Base-by-base conservation (phyloP, 2,797 vertebrate genomes). In the Emys orbicularis region DNA sequence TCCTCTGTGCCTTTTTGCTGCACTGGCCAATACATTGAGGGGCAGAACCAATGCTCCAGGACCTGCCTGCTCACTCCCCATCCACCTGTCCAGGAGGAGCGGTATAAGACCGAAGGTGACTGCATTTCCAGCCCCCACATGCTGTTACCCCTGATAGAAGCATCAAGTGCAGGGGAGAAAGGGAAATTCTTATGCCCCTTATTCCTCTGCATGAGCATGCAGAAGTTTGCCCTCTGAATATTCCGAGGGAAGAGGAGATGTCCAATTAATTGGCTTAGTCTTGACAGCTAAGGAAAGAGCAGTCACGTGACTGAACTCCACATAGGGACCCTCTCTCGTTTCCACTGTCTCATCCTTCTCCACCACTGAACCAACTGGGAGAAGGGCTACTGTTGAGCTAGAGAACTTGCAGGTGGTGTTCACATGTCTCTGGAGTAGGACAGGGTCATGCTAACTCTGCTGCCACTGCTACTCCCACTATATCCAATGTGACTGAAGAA, bases 261-360 rank as follows among this genome's bases (percentile, higher is more conserved):
- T 25, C 83, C 4, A 47, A 12, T 86, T 86, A 9, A 7, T 19
- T 86, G 16, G 0, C 29, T 82, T 84, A 25, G 12, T 44, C 21
- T 15, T 82, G 44, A 4, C 76, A 80, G 59, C 31, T 89, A 31
- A 84, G 84, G 72, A 87, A 87, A 80, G 79, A 49, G 3, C 7
- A 25, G 13, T 19, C 44, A 82, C 86, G 5, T 0, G 88, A 16
- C 12, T 81, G 65, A 86, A 80, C 15, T 49, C 2, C 0, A 1
- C 5, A 47, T 12, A 41, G 25, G n/a, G 80, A 77, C 34, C 85
- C 86, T n/a, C 29, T 57, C 50, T 92, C 79, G 3, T 80, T 95
- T 95, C 92, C 27, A 79, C 54, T 85, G 65, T 85, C 65, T 61
- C 82, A 85, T 84, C 65, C 61, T 65, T 85, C 82, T 81, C 49